Base-by-base conservation (phyloP, 1,140 invertebrate genomes). In the Teleogryllus occipitalis region DNA sequence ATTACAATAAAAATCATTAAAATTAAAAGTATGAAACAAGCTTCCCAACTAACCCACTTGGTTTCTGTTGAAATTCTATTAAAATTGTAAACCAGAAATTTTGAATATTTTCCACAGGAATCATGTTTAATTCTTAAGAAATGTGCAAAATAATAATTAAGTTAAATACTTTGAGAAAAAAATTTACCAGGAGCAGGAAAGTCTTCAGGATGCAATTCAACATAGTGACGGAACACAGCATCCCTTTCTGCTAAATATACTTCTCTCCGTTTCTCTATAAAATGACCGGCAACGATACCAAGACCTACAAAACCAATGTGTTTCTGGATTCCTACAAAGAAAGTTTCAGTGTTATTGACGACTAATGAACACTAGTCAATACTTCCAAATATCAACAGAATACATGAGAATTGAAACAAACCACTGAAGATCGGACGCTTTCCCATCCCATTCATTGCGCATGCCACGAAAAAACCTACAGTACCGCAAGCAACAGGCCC, bases 151-250 rank as follows among this genome's bases (percentile, higher is more conserved):
- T 39, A 39, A 39, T 39, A 39, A 39, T 2, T 39, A 39, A 39
- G 27, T 39, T 5, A 39, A 1, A 39, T 39, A 5, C 27, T 39
- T 39, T 39, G 5, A 5, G 5, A 39, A 39, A 5, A 39, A 39
- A 39, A 39, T 39, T 1, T 65, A 76, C 76, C 86, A 83, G 89
- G 90, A 7, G 83, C 83, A 80, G 89, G 88, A 82, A 93, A 93
- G 84, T 92, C 91, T 82, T 93, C 92, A 47, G 92, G 92, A 85
- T 94, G 92, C 76, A 89, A 85, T 82, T 88, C 87, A 81, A 93
- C 87, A 82, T 94, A 94, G 85, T 93, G 91, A 81, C 91, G 87
- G 7, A 90, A 83, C 18, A 90, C 86, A 7, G 91, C 91, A 86
- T 93, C 91, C 82, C 89, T 90, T 85, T 90, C 90, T 15, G 88